These are phyloP conservation scores for Drosophila eugracilis DNA, from an alignment of 1,140 invertebrate species.

Conservation along the genomic window DNA sequence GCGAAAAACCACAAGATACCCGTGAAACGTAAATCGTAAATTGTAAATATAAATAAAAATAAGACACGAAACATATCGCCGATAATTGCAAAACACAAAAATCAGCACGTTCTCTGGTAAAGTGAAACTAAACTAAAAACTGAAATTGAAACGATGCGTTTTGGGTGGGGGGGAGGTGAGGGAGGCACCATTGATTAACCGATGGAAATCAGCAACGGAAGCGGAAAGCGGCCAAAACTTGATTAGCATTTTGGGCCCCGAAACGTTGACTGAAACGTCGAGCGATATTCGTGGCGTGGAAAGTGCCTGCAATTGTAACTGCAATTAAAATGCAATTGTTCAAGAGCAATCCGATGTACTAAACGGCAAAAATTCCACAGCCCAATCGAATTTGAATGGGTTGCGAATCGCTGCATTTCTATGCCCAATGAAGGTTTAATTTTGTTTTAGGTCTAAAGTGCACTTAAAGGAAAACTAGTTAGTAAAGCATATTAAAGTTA, in stretches of 20 bases:
- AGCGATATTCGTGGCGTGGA: no score
- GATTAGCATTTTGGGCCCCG: conserved; percentile 47
- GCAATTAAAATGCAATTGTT: conserved; percentile 62
- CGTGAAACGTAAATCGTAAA: no score
- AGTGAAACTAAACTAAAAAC: no score
- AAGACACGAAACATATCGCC: conserved; percentile 17
- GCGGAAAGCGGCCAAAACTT: conserved; percentile 40
- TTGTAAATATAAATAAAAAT: conserved; percentile 33
- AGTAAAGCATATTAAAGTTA: not conserved
- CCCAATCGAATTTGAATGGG: conserved; percentile 29
- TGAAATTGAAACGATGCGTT: conserved; percentile 6
- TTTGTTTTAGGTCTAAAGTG: conserved; percentile 3
- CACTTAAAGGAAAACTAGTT: not conserved
- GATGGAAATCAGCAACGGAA: conserved; percentile 48
- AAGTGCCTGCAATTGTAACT: conserved; percentile 49
- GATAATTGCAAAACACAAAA: conserved; percentile 31
- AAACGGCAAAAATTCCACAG: conserved; percentile 14
- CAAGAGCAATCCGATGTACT: conserved; percentile 22
- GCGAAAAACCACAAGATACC: conserved; percentile 39
- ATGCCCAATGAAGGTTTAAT: conserved; percentile 33
- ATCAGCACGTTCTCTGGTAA: conserved; percentile 40
- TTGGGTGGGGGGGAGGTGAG: no score
- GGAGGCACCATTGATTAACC: conserved; percentile 34
- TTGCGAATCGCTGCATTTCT: conserved; percentile 38
- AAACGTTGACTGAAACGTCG: conserved; percentile 16